A percentile compares a stretch with the other conserved stretches of the same genome.
Conservation (phyloP, 2,113 vertebrate species). For the Castor canadensis region DNA sequence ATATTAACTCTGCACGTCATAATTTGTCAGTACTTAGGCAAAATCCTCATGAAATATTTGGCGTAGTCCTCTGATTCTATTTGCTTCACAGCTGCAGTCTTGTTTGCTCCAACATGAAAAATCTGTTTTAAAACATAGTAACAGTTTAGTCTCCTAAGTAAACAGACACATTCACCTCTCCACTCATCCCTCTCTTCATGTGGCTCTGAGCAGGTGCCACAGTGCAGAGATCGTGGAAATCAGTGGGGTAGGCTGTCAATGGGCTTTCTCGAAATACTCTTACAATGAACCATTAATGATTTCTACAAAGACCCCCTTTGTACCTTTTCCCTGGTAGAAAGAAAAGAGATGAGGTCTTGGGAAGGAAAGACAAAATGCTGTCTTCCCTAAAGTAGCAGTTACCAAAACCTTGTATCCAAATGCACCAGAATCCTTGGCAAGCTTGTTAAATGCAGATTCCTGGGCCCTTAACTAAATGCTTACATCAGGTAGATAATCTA, state of each 20-base stretch:
- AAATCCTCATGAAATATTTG: background rate
- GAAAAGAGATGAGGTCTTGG: background rate
- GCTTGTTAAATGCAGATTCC: background rate
- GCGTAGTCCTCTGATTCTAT: background rate
- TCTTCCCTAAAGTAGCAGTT: background rate
- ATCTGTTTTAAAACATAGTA: constrained; percentile 6
- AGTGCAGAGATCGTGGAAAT: background rate
- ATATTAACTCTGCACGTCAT: background rate
- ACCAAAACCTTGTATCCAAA: background rate
- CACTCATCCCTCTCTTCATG: background rate
- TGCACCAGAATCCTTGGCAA: background rate
- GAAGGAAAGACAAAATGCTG: background rate
- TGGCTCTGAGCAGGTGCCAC: background rate
- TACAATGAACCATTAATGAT: background rate
- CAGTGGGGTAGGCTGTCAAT: background rate
- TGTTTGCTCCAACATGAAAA: background rate
- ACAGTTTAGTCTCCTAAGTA: background rate
- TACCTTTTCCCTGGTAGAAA: background rate
- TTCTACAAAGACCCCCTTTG: background rate
- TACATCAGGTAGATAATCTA: background rate
- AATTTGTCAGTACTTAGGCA: constrained; percentile 5
- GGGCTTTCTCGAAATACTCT: background rate
- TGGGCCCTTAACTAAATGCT: background rate
- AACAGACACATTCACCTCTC: background rate
- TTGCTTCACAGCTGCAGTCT: background rate